Evolutionary conservation across 1,140 invertebrate species (phyloP), one percentile per base, ranked within the genome.

Genomic region (Leptopilina clavipes): DNA sequence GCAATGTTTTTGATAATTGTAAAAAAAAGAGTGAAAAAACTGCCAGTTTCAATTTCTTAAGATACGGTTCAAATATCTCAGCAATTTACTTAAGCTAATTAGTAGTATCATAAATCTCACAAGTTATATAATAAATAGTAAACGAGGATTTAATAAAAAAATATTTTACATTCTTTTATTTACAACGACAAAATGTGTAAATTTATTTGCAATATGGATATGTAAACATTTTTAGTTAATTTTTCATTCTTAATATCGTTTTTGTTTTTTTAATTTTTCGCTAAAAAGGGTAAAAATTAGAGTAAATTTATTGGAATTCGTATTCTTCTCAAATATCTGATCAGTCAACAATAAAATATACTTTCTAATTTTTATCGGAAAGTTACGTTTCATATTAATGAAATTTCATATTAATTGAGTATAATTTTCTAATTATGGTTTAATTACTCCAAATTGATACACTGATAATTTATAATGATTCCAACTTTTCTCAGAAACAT

Each of bases 41-140:
- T 3, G 25, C 7, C 14, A 12, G 1, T 65, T n/a, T 31, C n/a
- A 65, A 25, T 5, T 31, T 31, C 14, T 65, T 37, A 37, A 65
- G n/a, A 31, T 31, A 12, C 19, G 22, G 59, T 65, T 31, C 14
- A 37, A 65, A n/a, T 65, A 65, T 65, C 25, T 31, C 22, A 31
- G 25, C 10, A 31, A 65, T 65, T 65, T 37, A 48, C 59, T n/a
- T 31, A 14, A 12, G 12, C 10, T 1, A 65, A 37, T 25, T 31
- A 65, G 12, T 11, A 14, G 25, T 65, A 12, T 19, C 52, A 17
- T 54, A 19, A 54, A 37, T 7, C 59, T 65, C 19, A 19, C 12
- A n/a, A 65, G 12, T 65, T 65, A 65, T 31, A 14, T 65, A 65
- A 65, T n/a, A 31, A 65, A n/a, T n/a, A n/a, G 19, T 65, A 31